A percentile compares a stretch with the other conserved stretches of the same genome.
phyloP scores from a whole-genome alignment of 1,140 invertebrate species.

The Olivierus martensii region DNA sequence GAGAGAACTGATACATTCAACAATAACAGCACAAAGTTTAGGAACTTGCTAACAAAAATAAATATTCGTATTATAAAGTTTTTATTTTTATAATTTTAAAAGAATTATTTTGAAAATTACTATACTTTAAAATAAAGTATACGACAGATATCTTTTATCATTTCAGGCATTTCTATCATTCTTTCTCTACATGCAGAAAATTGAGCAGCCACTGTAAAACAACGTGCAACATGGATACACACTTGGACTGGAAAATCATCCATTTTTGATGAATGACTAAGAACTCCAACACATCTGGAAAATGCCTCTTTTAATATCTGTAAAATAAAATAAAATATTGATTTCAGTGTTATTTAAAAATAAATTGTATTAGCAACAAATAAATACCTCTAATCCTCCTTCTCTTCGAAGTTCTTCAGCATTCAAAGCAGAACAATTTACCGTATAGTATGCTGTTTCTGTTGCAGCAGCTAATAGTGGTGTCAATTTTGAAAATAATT shows the following conservation, averaged over 20 bases:
- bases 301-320: constrained; percentile 66
- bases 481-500: constrained; percentile 76
- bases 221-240: constrained; percentile 77
- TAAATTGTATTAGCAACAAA: not conserved
- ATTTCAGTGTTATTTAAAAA: not conserved
- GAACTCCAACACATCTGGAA: constrained; percentile 74
- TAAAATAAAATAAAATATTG: not conserved
- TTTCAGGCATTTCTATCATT: constrained; percentile 60
- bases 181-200: constrained; percentile 82
- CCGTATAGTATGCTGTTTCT: constrained; percentile 90
- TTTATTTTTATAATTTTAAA: too few species aligned
- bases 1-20: constrained; percentile 70
- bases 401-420: constrained; percentile 92
- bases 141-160: constrained; percentile 76
- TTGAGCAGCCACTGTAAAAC: constrained; percentile 86
- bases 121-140: constrained; percentile 76
- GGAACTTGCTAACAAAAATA: constrained; percentile 36
- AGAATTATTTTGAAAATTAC: not conserved
- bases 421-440: constrained; percentile 92
- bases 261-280: constrained; percentile 60
- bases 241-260: constrained; percentile 80
- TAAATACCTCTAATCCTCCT: constrained; percentile 63
- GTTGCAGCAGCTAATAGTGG: constrained; percentile 77
- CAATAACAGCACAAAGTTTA: constrained; percentile 60
- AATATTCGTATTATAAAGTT: not conserved